A percentile compares a stretch with the other conserved stretches of the same genome.
Evolutionary conservation across 2,797 vertebrate genomes (phyloP).

Genomic region (Danio tinwini): DNA sequence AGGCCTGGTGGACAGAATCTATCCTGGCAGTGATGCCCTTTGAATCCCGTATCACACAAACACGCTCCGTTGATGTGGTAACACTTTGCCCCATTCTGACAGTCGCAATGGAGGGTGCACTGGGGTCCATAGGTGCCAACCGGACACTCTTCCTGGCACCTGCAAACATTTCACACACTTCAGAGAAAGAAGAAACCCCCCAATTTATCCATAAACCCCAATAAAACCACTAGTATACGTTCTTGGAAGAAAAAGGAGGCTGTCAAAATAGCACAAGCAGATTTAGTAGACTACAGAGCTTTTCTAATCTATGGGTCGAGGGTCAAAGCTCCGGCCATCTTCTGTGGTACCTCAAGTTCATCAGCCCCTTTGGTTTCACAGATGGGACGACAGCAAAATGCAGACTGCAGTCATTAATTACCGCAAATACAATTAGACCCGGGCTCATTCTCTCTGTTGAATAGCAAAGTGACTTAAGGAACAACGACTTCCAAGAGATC

Average conservation of each 20-base stretch:
- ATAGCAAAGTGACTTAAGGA: conserved; percentile 81
- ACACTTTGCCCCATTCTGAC: conserved; percentile 93
- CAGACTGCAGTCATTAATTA: conserved; percentile 59
- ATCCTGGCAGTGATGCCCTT: conserved; percentile 92
- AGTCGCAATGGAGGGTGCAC: conserved; percentile 90
- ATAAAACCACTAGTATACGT: conserved; percentile 11
- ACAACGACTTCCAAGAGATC: conserved; percentile 80
- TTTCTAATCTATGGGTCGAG: conserved; percentile 38
- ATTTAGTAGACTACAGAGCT: conserved; percentile 19
- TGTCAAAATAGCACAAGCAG: conserved; percentile 16
- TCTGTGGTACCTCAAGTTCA: conserved; percentile 48
- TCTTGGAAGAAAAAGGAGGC: conserved; percentile 15
- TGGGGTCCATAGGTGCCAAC: conserved; percentile 91
- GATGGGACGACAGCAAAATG: conserved; percentile 51
- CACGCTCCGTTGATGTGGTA: conserved; percentile 93
- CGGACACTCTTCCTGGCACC: conserved; percentile 98
- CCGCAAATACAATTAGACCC: conserved; percentile 61
- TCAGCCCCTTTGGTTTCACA: conserved; percentile 41
- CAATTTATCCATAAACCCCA: background rate
- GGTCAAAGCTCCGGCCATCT: conserved; percentile 41
- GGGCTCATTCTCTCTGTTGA: conserved; percentile 67
- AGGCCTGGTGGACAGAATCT: conserved; percentile 92
- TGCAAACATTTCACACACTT: conserved; percentile 66
- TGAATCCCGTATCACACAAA: conserved; percentile 93
- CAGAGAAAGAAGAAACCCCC: conserved; percentile 20